Evolutionary conservation across 2,888 invertebrate genomes (phyloP).

Genomic region (Acleris laterana): DNA sequence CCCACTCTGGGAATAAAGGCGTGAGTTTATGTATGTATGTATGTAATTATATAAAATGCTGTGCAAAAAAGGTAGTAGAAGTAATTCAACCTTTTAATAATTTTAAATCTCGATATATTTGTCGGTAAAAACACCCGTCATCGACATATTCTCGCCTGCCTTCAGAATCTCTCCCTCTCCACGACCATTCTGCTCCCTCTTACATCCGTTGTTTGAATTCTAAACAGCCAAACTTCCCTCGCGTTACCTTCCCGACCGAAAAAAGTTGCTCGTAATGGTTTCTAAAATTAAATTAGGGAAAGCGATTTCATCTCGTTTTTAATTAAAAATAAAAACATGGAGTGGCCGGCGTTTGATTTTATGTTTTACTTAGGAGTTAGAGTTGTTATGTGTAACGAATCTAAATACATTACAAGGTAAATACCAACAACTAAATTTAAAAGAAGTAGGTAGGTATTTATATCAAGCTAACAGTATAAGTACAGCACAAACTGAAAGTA

Average conservation of each 20-base stretch:
- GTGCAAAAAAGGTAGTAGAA: too few species aligned
- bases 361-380: neutral
- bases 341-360: slow-evolving; percentile 11
- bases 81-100: neutral
- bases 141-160: slow-evolving; percentile 15
- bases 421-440: too few species aligned
- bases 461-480: too few species aligned
- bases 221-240: slow-evolving; percentile 57
- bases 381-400: too few species aligned
- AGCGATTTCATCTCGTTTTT: slow-evolving; percentile 39
- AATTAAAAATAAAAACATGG: slow-evolving; percentile 39
- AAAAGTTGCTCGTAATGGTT: slow-evolving; percentile 56
- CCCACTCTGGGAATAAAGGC: too few species aligned
- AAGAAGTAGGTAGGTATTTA: too few species aligned
- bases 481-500: too few species aligned
- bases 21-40: too few species aligned
- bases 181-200: slow-evolving; percentile 68
- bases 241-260: slow-evolving; percentile 51
- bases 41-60: too few species aligned
- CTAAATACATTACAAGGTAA: too few species aligned
- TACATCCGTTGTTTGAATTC: slow-evolving; percentile 77
- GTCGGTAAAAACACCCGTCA: slow-evolving; percentile 4
- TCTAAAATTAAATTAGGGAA: slow-evolving; percentile 50
- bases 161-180: slow-evolving; percentile 20
- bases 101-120: neutral